Evolutionary conservation across 2,797 vertebrate species (phyloP), one percentile per base, ranked within the genome.

Genomic region (Enteromius paludinosus): DNA sequence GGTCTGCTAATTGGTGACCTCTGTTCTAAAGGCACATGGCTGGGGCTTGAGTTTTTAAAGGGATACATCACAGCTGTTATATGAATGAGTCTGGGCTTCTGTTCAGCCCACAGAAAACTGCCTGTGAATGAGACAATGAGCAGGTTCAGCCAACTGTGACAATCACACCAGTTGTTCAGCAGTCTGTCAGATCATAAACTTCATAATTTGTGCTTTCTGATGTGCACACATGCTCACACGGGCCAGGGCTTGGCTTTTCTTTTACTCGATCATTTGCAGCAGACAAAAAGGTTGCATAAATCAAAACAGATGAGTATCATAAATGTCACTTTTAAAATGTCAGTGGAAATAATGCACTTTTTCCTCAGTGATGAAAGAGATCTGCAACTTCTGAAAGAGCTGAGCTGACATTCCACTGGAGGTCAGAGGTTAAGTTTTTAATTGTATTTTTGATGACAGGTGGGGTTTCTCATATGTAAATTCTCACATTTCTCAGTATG

Each of bases 301-400:
- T 80, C 83, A 69, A 81, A 76, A 82, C 77, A 83, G 84, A 84
- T 84, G 69, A 78, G 81, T 49, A 80, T 84, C 68, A 78, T 75
- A 87, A 83, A 83, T 83, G 86, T 78, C 86, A 85, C 56, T 84
- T 77, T 65, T 74, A 84, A 83, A 86, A 86, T 87, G 82, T 78
- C 76, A 84, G 47, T 82, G 79, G 79, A 85, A 85, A 81, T 33
- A 84, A 72, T 75, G 20, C 75, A 75, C 59, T 64, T 76, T 72
- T 76, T 80, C 30, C 66, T 64, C 23, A 35, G 76, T 43, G 20
- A 74, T 61, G 28, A 33, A 17, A 54, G 54, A 64, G 65, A 70
- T 71, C 47, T 12, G 35, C 20, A 49, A 82, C n/a, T 62, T 64
- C 69, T 66, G 59, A 72, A 38, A 61, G 61, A 80, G 68, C 17